phyloP scores from a whole-genome alignment of 2,888 invertebrate species.

The Drosophila pseudotakahashii region DNA sequence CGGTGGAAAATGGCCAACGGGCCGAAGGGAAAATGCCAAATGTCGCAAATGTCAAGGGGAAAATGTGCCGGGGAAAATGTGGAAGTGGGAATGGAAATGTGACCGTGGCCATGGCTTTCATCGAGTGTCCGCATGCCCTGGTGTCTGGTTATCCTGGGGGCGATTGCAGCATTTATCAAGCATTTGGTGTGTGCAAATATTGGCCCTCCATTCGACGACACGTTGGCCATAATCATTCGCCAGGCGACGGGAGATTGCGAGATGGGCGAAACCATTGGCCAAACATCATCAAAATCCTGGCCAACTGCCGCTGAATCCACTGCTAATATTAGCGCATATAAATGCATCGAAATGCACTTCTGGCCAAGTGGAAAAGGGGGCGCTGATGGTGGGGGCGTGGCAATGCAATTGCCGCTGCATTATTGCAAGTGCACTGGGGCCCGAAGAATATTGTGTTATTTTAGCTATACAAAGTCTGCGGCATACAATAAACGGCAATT shows the following conservation, averaged over 20 bases:
- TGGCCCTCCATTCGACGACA: slow-evolving; percentile 70
- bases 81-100: slow-evolving; percentile 1
- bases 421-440: slow-evolving; percentile 57
- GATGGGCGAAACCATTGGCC: slow-evolving; percentile 54
- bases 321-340: slow-evolving; percentile 77
- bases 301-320: slow-evolving; percentile 31
- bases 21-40: slow-evolving; percentile 27
- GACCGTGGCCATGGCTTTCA: slow-evolving; percentile 20
- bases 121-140: slow-evolving; percentile 11
- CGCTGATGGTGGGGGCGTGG: slow-evolving; percentile 11
- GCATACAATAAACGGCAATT: slow-evolving; percentile 69
- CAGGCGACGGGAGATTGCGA: background rate
- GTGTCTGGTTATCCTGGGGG: slow-evolving; percentile 39
- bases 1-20: slow-evolving; percentile 14
- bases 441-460: slow-evolving; percentile 69
- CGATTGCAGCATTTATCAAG: slow-evolving; percentile 69
- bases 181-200: slow-evolving; percentile 77
- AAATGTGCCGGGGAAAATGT: background rate
- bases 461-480: slow-evolving; percentile 80
- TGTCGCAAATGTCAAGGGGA: slow-evolving; percentile 35
- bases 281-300: slow-evolving; percentile 75
- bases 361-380: slow-evolving; percentile 32
- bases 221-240: slow-evolving; percentile 60
- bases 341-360: slow-evolving; percentile 71
- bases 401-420: slow-evolving; percentile 50